These are phyloP conservation scores for Isoperla grammatica DNA, from an alignment of 2,888 invertebrate genomes.

Conservation along the genomic window DNA sequence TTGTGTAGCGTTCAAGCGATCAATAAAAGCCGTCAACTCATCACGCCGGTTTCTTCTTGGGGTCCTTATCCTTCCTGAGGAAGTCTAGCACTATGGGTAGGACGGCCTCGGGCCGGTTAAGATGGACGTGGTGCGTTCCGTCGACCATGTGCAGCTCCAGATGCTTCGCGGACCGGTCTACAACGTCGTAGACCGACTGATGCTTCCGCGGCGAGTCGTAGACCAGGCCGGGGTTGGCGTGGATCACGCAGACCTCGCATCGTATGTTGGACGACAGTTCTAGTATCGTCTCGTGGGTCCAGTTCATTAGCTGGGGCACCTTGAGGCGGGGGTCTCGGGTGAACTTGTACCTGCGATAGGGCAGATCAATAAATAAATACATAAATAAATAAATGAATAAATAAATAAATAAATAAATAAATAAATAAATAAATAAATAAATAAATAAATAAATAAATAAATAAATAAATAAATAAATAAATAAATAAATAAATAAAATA, in stretches of 20 bases:
- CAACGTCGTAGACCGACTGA: constrained; percentile 30
- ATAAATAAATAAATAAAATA: constrained; percentile 2
- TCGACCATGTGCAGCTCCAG: constrained; percentile 33
- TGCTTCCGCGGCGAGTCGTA: constrained; percentile 33
- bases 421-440: constrained; percentile 14
- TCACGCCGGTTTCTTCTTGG: no score
- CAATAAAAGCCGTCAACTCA: no score
- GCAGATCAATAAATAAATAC: no score
- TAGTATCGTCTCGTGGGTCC: constrained; percentile 32
- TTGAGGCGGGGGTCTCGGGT: constrained; percentile 71
- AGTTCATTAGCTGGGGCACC: constrained; percentile 36
- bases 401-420: no score
- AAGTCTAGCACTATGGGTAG: constrained; percentile 35
- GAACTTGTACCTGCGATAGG: constrained; percentile 50
- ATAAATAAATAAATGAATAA: no score
- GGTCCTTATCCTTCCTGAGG: no score
- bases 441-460: constrained; percentile 17
- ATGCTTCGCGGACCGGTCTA: constrained; percentile 29
- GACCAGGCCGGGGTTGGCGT: constrained; percentile 36
- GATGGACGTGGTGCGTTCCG: constrained; percentile 36
- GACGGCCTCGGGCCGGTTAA: constrained; percentile 35
- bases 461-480: constrained; percentile 14
- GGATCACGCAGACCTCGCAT: constrained; percentile 38
- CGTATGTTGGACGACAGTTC: constrained; percentile 33
- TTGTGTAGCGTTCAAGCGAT: no score